A percentile compares a stretch with the other conserved stretches of the same genome.
Conservation (phyloP, 2,113 vertebrate genomes). For the Hippotragus niger region DNA sequence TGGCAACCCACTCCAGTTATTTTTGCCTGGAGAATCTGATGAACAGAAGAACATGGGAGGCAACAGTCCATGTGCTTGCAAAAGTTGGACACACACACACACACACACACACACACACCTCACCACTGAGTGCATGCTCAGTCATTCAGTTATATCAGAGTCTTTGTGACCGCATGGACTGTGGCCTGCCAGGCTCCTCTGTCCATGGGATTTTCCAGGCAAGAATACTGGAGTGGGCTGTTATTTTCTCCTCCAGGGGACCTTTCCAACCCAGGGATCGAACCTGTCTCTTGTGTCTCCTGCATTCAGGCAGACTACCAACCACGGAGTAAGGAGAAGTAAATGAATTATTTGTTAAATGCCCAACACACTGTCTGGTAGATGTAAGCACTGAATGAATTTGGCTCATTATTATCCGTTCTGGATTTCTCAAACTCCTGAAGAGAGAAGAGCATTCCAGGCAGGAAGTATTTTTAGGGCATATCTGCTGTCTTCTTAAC, state of each 20-base stretch:
- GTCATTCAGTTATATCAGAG: neutral
- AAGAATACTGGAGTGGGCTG: neutral
- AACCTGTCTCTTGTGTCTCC: neutral
- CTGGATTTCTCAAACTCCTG: neutral
- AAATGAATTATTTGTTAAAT: neutral
- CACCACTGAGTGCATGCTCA: neutral
- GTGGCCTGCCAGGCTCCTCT: neutral
- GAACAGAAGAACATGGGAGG: neutral
- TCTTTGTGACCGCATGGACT: neutral
- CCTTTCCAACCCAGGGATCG: neutral
- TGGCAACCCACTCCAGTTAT: neutral
- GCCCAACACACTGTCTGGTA: neutral
- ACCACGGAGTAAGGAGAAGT: neutral
- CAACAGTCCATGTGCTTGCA: neutral
- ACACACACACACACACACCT: neutral
- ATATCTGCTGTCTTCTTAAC: neutral
- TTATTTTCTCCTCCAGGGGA: neutral
- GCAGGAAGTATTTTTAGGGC: neutral
- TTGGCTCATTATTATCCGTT: neutral
- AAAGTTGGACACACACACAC: neutral
- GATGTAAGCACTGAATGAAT: neutral
- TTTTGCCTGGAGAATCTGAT: neutral
- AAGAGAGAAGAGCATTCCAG: neutral
- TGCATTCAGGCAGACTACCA: neutral
- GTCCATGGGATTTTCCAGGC: neutral